Evolutionary conservation across 2,888 invertebrate genomes (phyloP).

Genomic region (Tyria jacobaeae): DNA sequence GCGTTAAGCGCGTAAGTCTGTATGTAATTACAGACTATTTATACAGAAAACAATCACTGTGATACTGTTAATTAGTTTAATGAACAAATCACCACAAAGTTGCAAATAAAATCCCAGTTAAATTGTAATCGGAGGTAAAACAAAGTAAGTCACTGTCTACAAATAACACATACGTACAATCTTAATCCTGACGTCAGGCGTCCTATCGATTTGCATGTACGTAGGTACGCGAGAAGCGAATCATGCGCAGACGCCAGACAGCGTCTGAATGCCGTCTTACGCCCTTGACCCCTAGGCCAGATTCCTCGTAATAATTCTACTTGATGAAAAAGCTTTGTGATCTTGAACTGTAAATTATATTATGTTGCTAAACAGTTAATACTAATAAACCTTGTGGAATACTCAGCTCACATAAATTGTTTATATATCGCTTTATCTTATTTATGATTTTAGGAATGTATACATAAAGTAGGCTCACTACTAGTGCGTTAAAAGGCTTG

Average conservation of each 20-base stretch:
- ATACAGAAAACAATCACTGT: background rate
- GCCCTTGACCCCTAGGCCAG: constrained; percentile 8
- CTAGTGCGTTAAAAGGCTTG: too few relatives aligned
- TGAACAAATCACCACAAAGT: background rate
- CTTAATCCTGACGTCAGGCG: background rate
- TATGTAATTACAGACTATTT: background rate
- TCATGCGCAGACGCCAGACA: constrained; percentile 7
- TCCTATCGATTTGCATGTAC: background rate
- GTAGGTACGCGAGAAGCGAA: background rate
- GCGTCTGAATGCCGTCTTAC: constrained; percentile 6
- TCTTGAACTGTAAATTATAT: too few relatives aligned
- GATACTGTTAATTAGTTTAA: background rate
- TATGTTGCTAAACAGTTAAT: too few relatives aligned
- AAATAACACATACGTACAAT: background rate
- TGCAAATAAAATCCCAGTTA: background rate
- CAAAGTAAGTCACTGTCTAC: background rate
- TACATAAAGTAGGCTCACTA: too few relatives aligned
- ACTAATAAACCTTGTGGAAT: too few relatives aligned
- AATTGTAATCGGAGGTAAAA: background rate
- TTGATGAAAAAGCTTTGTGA: background rate
- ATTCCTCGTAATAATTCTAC: background rate
- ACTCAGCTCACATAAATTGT: too few relatives aligned
- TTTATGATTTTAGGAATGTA: too few relatives aligned
- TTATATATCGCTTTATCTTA: too few relatives aligned
- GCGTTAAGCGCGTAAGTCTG: background rate